Base-by-base conservation (phyloP, 1,140 invertebrate genomes). In the Monochamus saltuarius region DNA sequence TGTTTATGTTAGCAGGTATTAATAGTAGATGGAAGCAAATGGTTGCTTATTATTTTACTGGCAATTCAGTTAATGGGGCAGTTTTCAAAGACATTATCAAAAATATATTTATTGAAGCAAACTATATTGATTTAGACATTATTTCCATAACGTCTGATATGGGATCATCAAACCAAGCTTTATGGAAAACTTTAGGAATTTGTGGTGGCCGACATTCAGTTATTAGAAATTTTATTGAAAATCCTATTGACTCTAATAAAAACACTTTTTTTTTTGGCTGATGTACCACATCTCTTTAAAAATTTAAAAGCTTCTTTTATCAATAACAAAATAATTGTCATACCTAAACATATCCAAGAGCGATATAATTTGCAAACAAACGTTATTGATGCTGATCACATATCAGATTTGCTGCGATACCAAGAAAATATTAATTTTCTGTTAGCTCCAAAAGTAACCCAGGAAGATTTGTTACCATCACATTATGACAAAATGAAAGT, bases 1-100 rank as follows among this genome's bases (percentile, higher is more conserved):
- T 64, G n/a, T 46, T 64, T 50, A 59, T 64, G 56, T 34, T 64
- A 37, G 56, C 29, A 10, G 62, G 62, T n/a, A 22, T 64, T 4
- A 40, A n/a, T 10, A 50, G 37, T 36, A 22, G 51, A 1, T 62
- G 56, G 56, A 64, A 64, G 35, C 62, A 64, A 64, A 39, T 56
- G 11, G 62, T 64, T 4, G 62, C 56, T 1, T 64, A 60, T 52
- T 64, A 51, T 52, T 62, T 62, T 46, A 58, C 54, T 22, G 39
- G 46, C n/a, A 35, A 43, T 47, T 51, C 52, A 38, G 52, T 61
- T 4, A 40, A 61, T 55, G 53, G 59, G 4, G 11, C 17, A 7
- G 49, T 58, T 10, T 57, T 56, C 17, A 55, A 50, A 51, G 34
- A 49, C 14, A 60, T 60, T 13, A 51, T 64, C 11, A n/a, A 11